These are phyloP conservation scores for Aleiodes testaceus DNA, from an alignment of 2,888 invertebrate species.

Conservation along the genomic window DNA sequence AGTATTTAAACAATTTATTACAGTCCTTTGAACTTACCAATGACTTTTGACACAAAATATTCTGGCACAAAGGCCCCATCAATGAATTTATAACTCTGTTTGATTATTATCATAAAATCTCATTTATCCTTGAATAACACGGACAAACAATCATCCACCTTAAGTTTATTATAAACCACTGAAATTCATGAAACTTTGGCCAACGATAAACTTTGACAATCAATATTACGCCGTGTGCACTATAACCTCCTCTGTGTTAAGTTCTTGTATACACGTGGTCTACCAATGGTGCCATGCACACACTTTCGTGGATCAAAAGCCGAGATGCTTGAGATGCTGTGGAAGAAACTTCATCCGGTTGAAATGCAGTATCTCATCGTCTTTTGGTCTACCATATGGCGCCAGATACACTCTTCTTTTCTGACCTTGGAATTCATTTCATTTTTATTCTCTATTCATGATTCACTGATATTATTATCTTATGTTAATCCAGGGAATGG, in stretches of 20 bases:
- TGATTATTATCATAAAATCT: not conserved
- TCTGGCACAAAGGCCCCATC: constrained; percentile 10
- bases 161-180: not conserved
- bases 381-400: constrained; percentile 39
- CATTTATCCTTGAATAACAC: constrained; percentile 23
- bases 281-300: constrained; percentile 32
- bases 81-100: not conserved
- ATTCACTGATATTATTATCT: constrained; percentile 9
- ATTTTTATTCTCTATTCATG: not conserved
- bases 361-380: not conserved
- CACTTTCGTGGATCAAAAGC: constrained; percentile 39
- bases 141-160: not conserved
- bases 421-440: constrained; percentile 44
- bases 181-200: constrained; percentile 19
- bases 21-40: constrained; percentile 25
- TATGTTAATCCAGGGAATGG: not conserved
- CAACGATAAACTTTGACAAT: constrained; percentile 14
- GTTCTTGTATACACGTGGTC: constrained; percentile 14
- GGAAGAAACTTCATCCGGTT: constrained; percentile 29
- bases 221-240: not conserved
- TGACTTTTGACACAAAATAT: constrained; percentile 16
- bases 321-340: constrained; percentile 24
- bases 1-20: constrained; percentile 17
- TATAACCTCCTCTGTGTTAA: too few species aligned
- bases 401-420: constrained; percentile 34